Percentiles rank a stretch among this genome's conserved stretches.
Evolutionary conservation across 2,797 vertebrate genomes (phyloP).

Genomic region (Sebastes nivosus): DNA sequence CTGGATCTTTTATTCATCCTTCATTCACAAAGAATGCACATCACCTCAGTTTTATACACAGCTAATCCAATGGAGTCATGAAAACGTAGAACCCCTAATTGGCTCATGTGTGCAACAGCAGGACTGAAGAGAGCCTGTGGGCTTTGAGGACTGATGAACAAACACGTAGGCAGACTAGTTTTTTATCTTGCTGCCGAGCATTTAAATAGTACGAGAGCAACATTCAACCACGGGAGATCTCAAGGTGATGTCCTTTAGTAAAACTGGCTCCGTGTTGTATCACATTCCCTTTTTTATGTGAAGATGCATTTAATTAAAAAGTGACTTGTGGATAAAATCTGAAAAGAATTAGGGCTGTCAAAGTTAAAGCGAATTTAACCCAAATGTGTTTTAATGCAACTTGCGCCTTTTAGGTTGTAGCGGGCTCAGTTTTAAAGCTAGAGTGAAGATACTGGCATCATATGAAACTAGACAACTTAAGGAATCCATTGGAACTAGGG

Average conservation of each 20-base stretch:
- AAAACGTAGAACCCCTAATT: neutral
- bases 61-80: neutral
- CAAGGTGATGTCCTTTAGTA: neutral
- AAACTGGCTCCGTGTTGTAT: neutral
- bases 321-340: neutral
- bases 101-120: neutral
- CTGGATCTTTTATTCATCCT: neutral
- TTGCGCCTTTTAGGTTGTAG: rapidly evolving
- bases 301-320: neutral
- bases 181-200: too few relatives aligned
- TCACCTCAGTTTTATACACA: neutral
- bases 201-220: neutral
- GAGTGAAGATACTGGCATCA: too few relatives aligned
- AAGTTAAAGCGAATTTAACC: too few relatives aligned
- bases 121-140: neutral
- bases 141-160: neutral
- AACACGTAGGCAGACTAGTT: too few relatives aligned
- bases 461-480: rapidly evolving
- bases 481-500: too few relatives aligned
- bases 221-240: neutral
- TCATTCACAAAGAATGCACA: neutral
- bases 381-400: too few relatives aligned
- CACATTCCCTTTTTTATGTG: too few relatives aligned
- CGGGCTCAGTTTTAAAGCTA: too few relatives aligned
- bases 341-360: neutral